Base-by-base conservation (phyloP, 2,888 invertebrate genomes). In the Himalopsyche tibetana region DNA sequence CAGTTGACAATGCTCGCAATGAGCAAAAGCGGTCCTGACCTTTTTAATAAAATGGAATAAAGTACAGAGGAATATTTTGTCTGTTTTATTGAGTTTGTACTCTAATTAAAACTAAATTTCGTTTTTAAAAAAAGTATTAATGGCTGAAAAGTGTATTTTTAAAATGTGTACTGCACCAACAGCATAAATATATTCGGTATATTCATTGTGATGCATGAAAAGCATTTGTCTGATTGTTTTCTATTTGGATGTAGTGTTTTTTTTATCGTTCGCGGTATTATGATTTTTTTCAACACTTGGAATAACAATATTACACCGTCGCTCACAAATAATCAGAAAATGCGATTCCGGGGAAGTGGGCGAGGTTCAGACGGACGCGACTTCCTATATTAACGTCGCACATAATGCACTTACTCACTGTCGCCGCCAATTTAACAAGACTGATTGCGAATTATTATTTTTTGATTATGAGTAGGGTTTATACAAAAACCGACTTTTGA, bases 181-280 rank as follows among this genome's bases (percentile, higher is more conserved):
- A 56, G 19, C 56, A n/a, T n/a, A 56, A 56, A 15, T 82, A 36
- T 51, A 4, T 82, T 84, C 80, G 38, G 55, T 55, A 19, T 80
- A 80, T 80, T 84, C 80, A 84, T 84, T 80, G 83, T 82, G 86
- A 88, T 88, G 86, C 82, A 86, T 83, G 86, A 86, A 86, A 88
- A 85, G 85, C 88, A 88, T 88, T 88, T 88, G 85, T 51, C 36
- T 88, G 88, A 88, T 88, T 88, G 86, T 88, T 86, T 88, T 86
- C 86, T 74, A 82, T 85, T 82, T 56, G 84, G 79, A 82, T 80
- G 86, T 80, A 55, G 55, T 15, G 51, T 83, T 55, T 80, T 84
- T 85, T 55, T 36, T 81, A 63, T 63, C 19, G 56, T 85, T 85
- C 82, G 63, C 28, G 28, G 45, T 36, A 79, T 83, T 74, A 79